Conservation (phyloP, 2,888 invertebrate species). For the Microplitis manilae region DNA sequence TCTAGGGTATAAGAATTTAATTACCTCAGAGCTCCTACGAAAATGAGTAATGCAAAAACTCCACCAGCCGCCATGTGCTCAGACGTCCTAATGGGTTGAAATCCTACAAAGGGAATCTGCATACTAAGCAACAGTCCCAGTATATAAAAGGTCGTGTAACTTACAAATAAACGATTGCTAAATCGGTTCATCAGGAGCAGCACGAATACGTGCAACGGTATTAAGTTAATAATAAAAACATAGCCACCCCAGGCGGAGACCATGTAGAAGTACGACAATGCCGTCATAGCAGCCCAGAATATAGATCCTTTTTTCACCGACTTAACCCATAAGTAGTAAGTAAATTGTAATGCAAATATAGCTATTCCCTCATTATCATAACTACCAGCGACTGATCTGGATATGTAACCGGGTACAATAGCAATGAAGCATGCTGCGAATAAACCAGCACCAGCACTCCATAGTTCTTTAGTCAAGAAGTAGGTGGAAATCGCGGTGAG, state of each 20-base stretch:
- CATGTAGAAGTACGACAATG: slow-evolving; percentile 99
- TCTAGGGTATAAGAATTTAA: background rate
- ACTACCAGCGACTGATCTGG: slow-evolving; percentile 98
- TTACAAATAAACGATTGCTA: slow-evolving; percentile 92
- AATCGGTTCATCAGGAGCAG: slow-evolving; percentile 95
- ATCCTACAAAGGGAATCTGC: slow-evolving; percentile 97
- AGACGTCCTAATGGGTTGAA: slow-evolving; percentile 98
- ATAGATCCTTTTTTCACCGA: slow-evolving; percentile 98
- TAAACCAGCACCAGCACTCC: slow-evolving; percentile 96
- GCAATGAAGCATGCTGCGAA: slow-evolving; percentile 99
- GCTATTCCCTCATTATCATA: slow-evolving; percentile 99
- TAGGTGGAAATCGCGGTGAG: slow-evolving; percentile 98
- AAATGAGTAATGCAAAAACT: slow-evolving; percentile 94
- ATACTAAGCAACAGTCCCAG: slow-evolving; percentile 95
- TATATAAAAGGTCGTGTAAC: slow-evolving; percentile 97
- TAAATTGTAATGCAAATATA: slow-evolving; percentile 98
- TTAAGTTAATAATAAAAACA: slow-evolving; percentile 99
- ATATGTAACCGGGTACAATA: slow-evolving; percentile 99
- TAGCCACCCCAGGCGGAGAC: slow-evolving; percentile 99
- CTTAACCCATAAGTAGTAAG: slow-evolving; percentile 98
- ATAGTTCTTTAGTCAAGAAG: slow-evolving; percentile 96
- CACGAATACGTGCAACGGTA: slow-evolving; percentile 97
- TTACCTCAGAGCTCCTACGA: slow-evolving; percentile 84
- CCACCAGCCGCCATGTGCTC: slow-evolving; percentile 99
- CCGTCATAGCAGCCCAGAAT: slow-evolving; percentile 95